These are phyloP conservation scores for Phrynocephalus forsythii DNA, from an alignment of 2,797 vertebrate genomes.

Conservation along the genomic window DNA sequence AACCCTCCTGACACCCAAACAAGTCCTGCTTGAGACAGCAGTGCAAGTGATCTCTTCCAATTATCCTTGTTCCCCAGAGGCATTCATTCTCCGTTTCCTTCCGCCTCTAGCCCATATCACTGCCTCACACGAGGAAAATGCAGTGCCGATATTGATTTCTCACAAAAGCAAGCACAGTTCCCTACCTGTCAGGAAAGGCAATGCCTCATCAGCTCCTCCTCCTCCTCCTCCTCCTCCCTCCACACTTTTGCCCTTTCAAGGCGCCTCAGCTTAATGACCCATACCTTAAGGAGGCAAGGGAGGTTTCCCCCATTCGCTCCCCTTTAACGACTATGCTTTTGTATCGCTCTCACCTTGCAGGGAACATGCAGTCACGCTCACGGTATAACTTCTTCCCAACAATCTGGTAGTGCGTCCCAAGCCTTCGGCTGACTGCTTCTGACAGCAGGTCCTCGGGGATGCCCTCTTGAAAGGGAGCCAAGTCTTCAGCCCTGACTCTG, in stretches of 20 bases:
- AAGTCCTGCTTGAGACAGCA: conserved; percentile 5
- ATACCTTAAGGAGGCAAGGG: background rate
- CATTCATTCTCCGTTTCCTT: conserved; percentile 31
- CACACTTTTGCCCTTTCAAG: conserved; percentile 35
- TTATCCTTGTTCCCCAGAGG: background rate
- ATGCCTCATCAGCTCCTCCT: conserved; percentile 11
- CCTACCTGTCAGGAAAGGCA: conserved; percentile 10
- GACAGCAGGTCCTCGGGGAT: conserved; percentile 87
- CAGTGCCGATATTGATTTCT: conserved; percentile 28
- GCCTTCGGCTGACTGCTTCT: conserved; percentile 82
- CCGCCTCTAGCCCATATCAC: background rate
- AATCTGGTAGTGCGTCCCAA: conserved; percentile 96
- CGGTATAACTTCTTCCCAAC: conserved; percentile 88
- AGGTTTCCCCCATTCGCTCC: background rate
- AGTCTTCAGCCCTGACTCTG: conserved; percentile 88
- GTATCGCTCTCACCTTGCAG: conserved; percentile 85
- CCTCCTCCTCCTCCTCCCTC: background rate
- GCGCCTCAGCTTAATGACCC: background rate
- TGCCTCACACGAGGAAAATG: background rate
- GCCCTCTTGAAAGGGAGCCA: conserved; percentile 85
- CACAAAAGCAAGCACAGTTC: conserved; percentile 25
- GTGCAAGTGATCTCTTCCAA: background rate
- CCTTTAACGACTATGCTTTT: conserved; percentile 3
- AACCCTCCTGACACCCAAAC: background rate
- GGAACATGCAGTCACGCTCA: conserved; percentile 95